phyloP scores from a whole-genome alignment of 2,888 invertebrate genomes.

The Nemoura dubitans region DNA sequence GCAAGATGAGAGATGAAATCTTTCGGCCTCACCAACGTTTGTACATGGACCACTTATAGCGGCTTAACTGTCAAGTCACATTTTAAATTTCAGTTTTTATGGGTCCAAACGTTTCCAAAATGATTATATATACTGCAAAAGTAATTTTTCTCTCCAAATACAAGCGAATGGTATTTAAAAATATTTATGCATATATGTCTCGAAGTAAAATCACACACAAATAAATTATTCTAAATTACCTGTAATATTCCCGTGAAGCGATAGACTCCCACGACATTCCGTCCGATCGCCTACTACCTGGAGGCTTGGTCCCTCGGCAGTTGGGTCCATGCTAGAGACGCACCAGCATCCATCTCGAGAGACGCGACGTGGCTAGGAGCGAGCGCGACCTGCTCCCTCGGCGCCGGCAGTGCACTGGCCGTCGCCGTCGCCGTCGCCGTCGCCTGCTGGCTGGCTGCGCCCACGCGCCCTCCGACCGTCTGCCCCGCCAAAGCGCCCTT shows the following conservation, averaged over 20 bases:
- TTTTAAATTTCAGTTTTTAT: no score
- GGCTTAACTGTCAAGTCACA: no score
- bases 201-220: background rate
- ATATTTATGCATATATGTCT: no score
- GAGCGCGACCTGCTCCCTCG: slow-evolving; percentile 49
- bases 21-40: no score
- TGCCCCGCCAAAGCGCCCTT: slow-evolving; percentile 24
- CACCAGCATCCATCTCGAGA: slow-evolving; percentile 52
- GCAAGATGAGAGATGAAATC: no score
- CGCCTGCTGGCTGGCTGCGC: slow-evolving; percentile 29
- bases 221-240: slow-evolving; percentile 61
- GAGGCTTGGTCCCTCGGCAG: background rate
- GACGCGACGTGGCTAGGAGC: slow-evolving; percentile 48
- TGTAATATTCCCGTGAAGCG: slow-evolving; percentile 82
- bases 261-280: slow-evolving; percentile 87
- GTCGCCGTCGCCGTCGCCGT: slow-evolving; percentile 36
- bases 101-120: no score
- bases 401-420: slow-evolving; percentile 9
- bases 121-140: no score
- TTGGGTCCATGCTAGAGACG: background rate
- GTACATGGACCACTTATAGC: no score
- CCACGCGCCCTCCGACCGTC: slow-evolving; percentile 35
- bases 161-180: no score
- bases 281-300: background rate
- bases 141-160: no score